Evolutionary conservation across 2,113 vertebrate species (phyloP).

Genomic region (Ceuthmochares aereus): DNA sequence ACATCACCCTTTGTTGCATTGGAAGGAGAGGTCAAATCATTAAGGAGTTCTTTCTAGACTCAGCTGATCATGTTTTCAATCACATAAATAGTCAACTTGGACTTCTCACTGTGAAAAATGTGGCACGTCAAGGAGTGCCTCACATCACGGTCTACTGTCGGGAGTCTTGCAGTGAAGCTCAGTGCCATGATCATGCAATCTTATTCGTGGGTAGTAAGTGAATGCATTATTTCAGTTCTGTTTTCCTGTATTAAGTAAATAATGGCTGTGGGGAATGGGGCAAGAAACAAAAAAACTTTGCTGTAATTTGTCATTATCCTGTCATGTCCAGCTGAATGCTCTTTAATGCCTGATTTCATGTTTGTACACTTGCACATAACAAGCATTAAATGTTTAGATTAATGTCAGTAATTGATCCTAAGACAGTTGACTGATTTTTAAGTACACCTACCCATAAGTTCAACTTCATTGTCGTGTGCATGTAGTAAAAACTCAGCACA

Average conservation of each 20-base stretch:
- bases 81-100: background rate
- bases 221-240: background rate
- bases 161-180: background rate
- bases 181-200: background rate
- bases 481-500: background rate
- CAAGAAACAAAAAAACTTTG: fast-evolving
- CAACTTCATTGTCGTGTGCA: background rate
- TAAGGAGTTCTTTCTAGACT: background rate
- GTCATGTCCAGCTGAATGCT: background rate
- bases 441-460: background rate
- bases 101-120: constrained; percentile 24
- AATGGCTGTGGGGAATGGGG: background rate
- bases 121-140: background rate
- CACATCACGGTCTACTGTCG: constrained; percentile 30
- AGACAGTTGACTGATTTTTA: background rate
- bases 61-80: background rate
- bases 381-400: background rate
- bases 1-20: constrained; percentile 71
- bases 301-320: background rate
- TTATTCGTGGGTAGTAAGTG: constrained; percentile 77
- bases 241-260: background rate
- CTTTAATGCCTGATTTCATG: background rate
- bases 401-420: background rate
- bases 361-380: background rate
- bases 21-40: background rate